Base-by-base conservation (phyloP, 2,888 invertebrate genomes). In the Andrena haemorrhoa region DNA sequence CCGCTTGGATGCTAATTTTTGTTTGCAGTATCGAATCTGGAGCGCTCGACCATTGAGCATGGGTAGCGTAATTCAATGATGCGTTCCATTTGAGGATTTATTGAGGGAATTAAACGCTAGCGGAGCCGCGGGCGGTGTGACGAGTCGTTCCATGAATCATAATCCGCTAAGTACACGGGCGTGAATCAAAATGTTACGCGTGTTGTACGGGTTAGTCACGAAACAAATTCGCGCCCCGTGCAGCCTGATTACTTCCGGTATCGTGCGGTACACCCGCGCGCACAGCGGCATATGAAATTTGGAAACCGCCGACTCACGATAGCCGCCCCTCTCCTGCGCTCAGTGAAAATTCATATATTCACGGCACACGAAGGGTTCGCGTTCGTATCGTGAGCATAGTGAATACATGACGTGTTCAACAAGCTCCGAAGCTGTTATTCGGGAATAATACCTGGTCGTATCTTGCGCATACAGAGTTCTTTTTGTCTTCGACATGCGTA, bases 121-220 rank as follows among this genome's bases (percentile, higher is more conserved):
- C 23, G 56, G 49, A 66, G 8, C 26, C 49, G 20, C 63, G 63
- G 8, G 33, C 56, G 71, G 72, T 71, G 64, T 60, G 82, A 82
- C 72, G 65, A 79, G 78, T 74, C 53, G 41, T 33, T 26, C 8
- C 33, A 47, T 53, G 79, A 75, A 79, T 75, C 61, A 66, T 51
- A 26, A 41, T 41, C 41, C 23, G 16, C 23, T 20, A 10, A 60
- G 33, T 77, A 53, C 29, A 51, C 56, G 69, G 33, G 58, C 33
- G 76, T 65, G 70, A 79, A 79, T 70, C 70, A 65, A 70, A 74
- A 29, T 69, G 73, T 73, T 73, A 64, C 72, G 63, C 51, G n/a
- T 63, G 53, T 58, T 58, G 49, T 12, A 6, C 12, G 16, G 53
- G 64, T 79, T 74, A 66, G 61, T 74, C 70, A 75, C 53, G 74